Base-by-base conservation (phyloP, 2,888 invertebrate genomes). In the Philaethria dido region DNA sequence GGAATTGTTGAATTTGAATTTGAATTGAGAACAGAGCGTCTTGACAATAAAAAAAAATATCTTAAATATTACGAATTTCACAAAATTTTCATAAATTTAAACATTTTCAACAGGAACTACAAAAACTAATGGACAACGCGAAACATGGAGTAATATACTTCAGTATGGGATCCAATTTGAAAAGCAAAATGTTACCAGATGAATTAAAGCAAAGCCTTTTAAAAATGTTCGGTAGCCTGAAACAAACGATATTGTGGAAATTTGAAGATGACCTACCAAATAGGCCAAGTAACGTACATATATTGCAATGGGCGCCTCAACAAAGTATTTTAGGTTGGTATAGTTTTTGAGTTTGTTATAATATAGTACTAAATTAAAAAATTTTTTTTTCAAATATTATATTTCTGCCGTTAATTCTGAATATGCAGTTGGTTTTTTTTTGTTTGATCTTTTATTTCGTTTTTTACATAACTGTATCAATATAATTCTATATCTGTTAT, bases 301-400 rank as follows among this genome's bases (percentile, higher is more conserved):
- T 93, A 0, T 60, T 85, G 9, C 72, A 84, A 6, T 93, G 93
- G 89, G 83, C 88, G 14, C 90, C 92, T 1, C 92, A 93, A 70
- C 80, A 77, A 18, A 81, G 83, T 52, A 82, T 88, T 36, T 71
- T 88, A 50, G 80, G 87, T 85, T 72, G n/a, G 22, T 47, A 16
- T 33, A 29, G 16, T 33, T 18, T 14, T 42, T 45, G 20, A 8
- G 29, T 57, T 39, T 9, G 5, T 33, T 33, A 33, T 29, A 29
- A 4, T n/a, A n/a, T n/a, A n/a, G n/a, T n/a, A n/a, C n/a, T n/a
- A n/a, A n/a, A n/a, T n/a, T n/a, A n/a, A n/a, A n/a, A n/a, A n/a
- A n/a, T n/a, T n/a, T n/a, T n/a, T n/a, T n/a, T n/a, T n/a, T n/a
- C n/a, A n/a, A n/a, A n/a, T n/a, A n/a, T n/a, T n/a, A n/a, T n/a